A percentile compares a stretch with the other conserved stretches of the same genome.
phyloP scores from a whole-genome alignment of 1,140 invertebrate genomes.

The Drosophila rufa region DNA sequence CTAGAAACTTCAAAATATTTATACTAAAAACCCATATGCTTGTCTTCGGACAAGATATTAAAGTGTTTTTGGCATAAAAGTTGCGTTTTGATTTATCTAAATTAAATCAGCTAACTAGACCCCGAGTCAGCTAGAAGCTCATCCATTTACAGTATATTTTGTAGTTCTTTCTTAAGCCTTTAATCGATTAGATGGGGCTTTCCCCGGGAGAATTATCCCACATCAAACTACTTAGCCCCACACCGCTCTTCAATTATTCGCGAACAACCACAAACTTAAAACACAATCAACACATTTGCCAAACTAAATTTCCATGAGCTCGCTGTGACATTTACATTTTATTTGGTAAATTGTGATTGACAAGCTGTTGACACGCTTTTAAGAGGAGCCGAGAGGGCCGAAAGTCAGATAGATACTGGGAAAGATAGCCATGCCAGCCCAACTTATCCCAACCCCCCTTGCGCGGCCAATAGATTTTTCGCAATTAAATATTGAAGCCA shows the following conservation, averaged over 20 bases:
- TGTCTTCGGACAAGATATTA: too few relatives aligned
- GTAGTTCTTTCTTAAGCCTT: neutral
- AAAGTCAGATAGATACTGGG: neutral
- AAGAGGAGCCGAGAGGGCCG: conserved; percentile 19
- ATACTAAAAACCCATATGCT: too few relatives aligned
- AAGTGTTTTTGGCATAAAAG: too few relatives aligned
- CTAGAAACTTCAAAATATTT: too few relatives aligned
- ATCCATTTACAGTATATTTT: too few relatives aligned
- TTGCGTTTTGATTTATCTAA: too few relatives aligned
- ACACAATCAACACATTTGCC: conserved; percentile 58
- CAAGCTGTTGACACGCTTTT: conserved; percentile 78
- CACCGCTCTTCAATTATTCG: conserved; percentile 36
- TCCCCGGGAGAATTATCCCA: conserved; percentile 19
- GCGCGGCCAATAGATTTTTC: conserved; percentile 42
- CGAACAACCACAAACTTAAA: conserved; percentile 38
- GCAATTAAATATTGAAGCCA: conserved; percentile 70
- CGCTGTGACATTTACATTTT: conserved; percentile 75
- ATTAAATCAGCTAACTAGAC: too few relatives aligned
- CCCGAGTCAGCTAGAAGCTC: too few relatives aligned
- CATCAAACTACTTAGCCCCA: conserved; percentile 1
- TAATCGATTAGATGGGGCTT: neutral
- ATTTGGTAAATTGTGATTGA: conserved; percentile 81
- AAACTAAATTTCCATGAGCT: conserved; percentile 50
- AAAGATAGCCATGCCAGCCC: conserved; percentile 2
- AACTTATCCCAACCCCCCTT: conserved; percentile 40